Evolutionary conservation across 2,113 vertebrate genomes (phyloP).

Genomic region (Formicarius rufipectus): DNA sequence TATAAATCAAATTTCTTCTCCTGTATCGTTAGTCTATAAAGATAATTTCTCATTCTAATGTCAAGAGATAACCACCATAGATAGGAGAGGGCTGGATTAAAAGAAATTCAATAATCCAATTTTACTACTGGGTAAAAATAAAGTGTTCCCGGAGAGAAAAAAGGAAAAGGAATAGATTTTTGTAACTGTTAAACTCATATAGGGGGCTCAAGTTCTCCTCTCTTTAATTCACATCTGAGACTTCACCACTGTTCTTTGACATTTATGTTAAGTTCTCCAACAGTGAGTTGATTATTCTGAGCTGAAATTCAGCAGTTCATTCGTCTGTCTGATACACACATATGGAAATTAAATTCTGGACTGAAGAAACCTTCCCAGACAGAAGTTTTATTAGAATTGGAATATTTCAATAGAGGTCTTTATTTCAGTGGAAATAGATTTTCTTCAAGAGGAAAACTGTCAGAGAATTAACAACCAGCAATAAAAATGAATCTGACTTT

Average conservation of each 20-base stretch:
- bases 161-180: background rate
- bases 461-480: background rate
- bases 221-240: background rate
- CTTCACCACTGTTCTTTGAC: background rate
- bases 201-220: background rate
- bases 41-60: background rate
- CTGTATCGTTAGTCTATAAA: background rate
- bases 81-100: background rate
- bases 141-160: background rate
- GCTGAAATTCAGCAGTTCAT: background rate
- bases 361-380: background rate
- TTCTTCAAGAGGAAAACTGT: background rate
- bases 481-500: background rate
- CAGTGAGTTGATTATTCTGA: background rate
- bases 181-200: background rate
- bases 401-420: background rate
- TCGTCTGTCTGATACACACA: background rate
- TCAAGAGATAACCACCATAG: background rate
- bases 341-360: background rate
- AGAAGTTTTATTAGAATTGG: background rate
- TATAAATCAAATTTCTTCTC: background rate
- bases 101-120: rapidly evolving
- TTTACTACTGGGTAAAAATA: background rate
- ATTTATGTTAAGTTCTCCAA: background rate
- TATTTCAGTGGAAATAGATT: background rate